These are phyloP conservation scores for Drosophila oshimai DNA, from an alignment of 1,140 invertebrate genomes.

Conservation along the genomic window DNA sequence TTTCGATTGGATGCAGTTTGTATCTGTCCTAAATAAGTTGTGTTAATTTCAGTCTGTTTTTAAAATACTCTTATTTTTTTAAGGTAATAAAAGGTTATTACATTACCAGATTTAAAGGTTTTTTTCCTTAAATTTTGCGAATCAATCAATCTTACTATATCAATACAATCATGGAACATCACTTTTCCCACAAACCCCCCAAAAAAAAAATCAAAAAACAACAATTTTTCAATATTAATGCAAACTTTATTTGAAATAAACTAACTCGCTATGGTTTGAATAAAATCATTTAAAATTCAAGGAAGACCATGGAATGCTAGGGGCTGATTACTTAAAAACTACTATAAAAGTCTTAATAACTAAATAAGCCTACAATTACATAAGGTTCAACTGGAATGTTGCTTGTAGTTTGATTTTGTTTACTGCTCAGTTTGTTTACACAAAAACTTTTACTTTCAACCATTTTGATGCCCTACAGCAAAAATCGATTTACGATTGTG, in stretches of 20 bases:
- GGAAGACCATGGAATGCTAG: slow-evolving; percentile 74
- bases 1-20: too few species aligned
- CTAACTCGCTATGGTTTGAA: slow-evolving; percentile 31
- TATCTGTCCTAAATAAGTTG: too few species aligned
- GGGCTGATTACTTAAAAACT: slow-evolving; percentile 18
- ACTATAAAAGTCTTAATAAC: slow-evolving; percentile 36
- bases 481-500: slow-evolving; percentile 55
- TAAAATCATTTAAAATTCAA: slow-evolving; percentile 75
- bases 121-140: too few species aligned
- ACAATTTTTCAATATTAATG: slow-evolving; percentile 33
- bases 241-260: slow-evolving; percentile 73
- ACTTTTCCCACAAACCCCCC: neutral
- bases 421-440: slow-evolving; percentile 24
- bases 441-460: slow-evolving; percentile 71
- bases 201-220: neutral
- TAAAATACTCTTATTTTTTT: too few species aligned
- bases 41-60: too few species aligned
- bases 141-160: too few species aligned
- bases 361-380: slow-evolving; percentile 40
- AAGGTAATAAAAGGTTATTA: too few species aligned
- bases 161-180: neutral
- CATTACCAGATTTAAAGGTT: too few species aligned
- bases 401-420: slow-evolving; percentile 7
- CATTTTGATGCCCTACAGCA: slow-evolving; percentile 63
- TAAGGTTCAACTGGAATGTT: slow-evolving; percentile 65